Conservation (phyloP, 1,140 invertebrate genomes). For the Rhysida immarginata region DNA sequence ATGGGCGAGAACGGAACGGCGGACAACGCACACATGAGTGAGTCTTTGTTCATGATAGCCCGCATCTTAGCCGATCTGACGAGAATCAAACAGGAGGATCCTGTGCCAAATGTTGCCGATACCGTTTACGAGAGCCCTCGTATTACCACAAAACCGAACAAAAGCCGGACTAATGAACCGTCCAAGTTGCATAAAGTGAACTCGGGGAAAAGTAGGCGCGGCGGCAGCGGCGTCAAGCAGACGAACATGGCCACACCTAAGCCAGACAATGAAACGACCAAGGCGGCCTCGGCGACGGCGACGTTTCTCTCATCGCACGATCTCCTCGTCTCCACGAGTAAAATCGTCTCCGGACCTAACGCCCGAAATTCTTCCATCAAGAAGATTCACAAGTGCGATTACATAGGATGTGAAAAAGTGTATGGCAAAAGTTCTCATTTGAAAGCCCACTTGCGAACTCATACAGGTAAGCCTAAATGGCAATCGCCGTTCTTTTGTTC, state of each 20-base stretch:
- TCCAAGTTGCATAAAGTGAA: slow-evolving; percentile 5
- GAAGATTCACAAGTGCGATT: slow-evolving; percentile 47
- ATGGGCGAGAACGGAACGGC: slow-evolving; percentile 15
- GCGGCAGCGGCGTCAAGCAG: slow-evolving; percentile 1
- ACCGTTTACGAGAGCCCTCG: neutral
- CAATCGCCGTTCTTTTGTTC: too few species aligned
- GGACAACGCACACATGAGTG: slow-evolving; percentile 8
- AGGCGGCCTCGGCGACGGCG: neutral
- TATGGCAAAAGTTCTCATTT: slow-evolving; percentile 66
- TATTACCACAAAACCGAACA: neutral
- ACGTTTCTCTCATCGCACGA: neutral
- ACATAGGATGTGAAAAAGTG: slow-evolving; percentile 52
- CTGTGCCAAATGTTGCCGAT: slow-evolving; percentile 25
- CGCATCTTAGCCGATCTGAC: slow-evolving; percentile 42
- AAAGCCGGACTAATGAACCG: neutral
- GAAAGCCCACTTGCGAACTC: slow-evolving; percentile 53
- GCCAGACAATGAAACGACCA: neutral
- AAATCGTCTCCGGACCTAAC: neutral
- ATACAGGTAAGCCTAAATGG: slow-evolving; percentile 43
- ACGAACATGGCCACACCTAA: slow-evolving; percentile 1
- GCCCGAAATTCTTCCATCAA: slow-evolving; percentile 6
- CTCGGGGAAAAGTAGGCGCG: slow-evolving; percentile 11
- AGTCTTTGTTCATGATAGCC: slow-evolving; percentile 40
- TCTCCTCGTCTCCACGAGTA: neutral
- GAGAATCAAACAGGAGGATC: slow-evolving; percentile 38